phyloP scores from a whole-genome alignment of 2,113 vertebrate genomes.

The Semnornis frantzii region DNA sequence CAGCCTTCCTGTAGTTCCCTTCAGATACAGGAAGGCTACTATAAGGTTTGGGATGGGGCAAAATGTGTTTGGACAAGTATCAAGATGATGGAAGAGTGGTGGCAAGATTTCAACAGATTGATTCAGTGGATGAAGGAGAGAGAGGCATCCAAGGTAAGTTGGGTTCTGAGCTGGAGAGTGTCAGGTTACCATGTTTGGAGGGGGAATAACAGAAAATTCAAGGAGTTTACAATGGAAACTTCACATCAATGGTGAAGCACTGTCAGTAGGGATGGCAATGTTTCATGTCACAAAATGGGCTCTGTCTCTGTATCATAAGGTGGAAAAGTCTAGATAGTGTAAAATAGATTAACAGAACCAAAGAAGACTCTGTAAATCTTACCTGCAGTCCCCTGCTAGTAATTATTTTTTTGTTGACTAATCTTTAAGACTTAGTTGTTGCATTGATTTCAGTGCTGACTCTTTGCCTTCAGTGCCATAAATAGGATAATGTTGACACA shows the following conservation, averaged over 20 bases:
- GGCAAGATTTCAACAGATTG: neutral
- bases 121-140: neutral
- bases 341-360: neutral
- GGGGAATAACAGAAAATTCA: neutral
- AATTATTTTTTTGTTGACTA: neutral
- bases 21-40: too few relatives aligned
- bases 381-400: neutral
- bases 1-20: too few relatives aligned
- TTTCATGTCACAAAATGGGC: neutral
- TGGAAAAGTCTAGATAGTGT: neutral
- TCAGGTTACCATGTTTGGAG: neutral
- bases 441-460: neutral
- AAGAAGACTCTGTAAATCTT: neutral
- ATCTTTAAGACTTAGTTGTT: neutral
- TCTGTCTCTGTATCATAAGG: neutral
- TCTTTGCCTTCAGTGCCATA: neutral
- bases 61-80: neutral
- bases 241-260: neutral
- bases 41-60: neutral
- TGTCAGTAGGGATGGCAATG: neutral
- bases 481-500: neutral
- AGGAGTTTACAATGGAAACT: neutral
- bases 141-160: neutral
- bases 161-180: neutral
- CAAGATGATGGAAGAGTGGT: neutral